Conservation (phyloP, 2,113 vertebrate genomes). For the Melanocharis versteri region DNA sequence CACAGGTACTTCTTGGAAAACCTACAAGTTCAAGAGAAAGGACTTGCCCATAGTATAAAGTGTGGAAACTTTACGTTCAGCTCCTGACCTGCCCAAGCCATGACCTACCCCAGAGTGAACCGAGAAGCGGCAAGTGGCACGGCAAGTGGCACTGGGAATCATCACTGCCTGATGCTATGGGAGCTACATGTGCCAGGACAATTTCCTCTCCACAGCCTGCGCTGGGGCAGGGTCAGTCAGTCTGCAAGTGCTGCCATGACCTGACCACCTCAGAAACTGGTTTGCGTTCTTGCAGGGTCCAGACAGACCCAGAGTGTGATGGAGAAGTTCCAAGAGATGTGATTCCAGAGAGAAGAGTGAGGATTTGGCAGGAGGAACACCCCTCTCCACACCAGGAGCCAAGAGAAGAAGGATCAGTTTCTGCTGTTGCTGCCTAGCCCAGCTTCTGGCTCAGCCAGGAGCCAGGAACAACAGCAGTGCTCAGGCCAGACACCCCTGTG, state of each 20-base stretch:
- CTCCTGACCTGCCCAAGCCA: constrained; percentile 47
- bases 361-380: background rate
- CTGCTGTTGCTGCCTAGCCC: background rate
- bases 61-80: constrained; percentile 29
- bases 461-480: background rate
- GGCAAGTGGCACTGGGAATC: accelerated
- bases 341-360: background rate
- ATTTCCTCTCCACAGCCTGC: background rate
- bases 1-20: constrained; percentile 76
- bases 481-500: background rate
- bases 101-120: background rate
- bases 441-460: background rate
- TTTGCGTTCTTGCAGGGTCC: background rate
- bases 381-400: background rate
- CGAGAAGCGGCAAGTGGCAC: background rate
- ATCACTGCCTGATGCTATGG: accelerated
- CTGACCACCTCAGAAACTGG: background rate
- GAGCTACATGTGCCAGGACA: background rate
- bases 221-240: background rate
- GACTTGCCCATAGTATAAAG: constrained; percentile 82
- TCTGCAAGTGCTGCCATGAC: background rate
- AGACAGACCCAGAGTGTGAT: accelerated
- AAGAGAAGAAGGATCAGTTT: background rate
- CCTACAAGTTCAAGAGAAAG: constrained; percentile 83
- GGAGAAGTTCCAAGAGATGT: background rate